Evolutionary conservation across 2,888 invertebrate species (phyloP).

Genomic region (Myopa tessellatipennis): DNA sequence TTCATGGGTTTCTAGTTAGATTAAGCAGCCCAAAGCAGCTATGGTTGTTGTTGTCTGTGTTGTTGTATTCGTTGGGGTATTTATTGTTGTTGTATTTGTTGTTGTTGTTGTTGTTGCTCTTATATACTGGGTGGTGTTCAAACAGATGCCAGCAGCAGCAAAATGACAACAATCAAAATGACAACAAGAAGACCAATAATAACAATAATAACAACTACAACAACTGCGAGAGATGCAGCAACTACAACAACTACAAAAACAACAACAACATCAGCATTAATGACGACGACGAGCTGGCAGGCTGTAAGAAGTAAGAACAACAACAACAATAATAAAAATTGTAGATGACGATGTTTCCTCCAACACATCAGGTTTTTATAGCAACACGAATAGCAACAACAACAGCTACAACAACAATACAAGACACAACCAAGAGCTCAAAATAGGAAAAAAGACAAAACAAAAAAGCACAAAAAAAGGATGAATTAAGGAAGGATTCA

Average conservation of each 20-base stretch:
- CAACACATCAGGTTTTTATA: too few species aligned
- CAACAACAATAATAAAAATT: too few species aligned
- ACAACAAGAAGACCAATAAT: background rate
- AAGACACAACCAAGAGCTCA: too few species aligned
- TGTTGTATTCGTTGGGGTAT: background rate
- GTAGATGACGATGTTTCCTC: too few species aligned
- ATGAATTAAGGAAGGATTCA: too few species aligned
- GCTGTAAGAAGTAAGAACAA: background rate
- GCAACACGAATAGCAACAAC: too few species aligned
- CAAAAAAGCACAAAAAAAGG: too few species aligned
- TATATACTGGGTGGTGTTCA: background rate
- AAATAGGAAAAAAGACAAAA: too few species aligned
- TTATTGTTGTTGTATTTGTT: background rate
- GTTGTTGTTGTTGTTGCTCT: slow-evolving; percentile 4
- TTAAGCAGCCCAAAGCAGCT: background rate
- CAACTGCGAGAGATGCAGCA: too few species aligned
- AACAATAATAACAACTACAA: background rate
- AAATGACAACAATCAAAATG: background rate
- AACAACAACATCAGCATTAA: background rate
- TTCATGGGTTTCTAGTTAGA: slow-evolving; percentile 24
- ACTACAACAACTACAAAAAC: background rate
- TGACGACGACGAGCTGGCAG: background rate
- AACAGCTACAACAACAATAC: too few species aligned
- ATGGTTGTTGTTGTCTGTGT: background rate
- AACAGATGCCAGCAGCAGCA: background rate